These are phyloP conservation scores for Calidris pugnax DNA, from an alignment of 2,113 vertebrate species.

Conservation along the genomic window DNA sequence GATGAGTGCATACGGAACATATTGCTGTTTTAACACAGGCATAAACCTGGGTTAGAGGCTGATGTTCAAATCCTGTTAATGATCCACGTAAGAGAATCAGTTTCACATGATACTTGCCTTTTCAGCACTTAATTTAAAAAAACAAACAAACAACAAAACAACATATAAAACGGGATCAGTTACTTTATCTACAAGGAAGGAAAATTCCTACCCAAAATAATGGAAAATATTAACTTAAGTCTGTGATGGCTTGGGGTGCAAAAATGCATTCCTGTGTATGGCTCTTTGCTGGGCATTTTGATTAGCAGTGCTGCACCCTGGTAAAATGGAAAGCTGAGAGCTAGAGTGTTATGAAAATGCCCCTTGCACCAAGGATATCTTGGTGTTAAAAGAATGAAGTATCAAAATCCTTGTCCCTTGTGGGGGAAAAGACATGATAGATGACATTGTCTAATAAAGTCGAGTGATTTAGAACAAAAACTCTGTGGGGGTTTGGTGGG, in stretches of 20 bases:
- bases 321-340: background rate
- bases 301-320: background rate
- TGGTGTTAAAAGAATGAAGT: background rate
- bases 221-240: background rate
- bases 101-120: background rate
- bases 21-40: background rate
- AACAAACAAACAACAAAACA: background rate
- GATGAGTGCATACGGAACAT: background rate
- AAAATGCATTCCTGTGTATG: background rate
- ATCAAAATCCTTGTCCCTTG: background rate
- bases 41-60: background rate
- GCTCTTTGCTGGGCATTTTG: background rate
- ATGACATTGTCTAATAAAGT: background rate
- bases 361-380: background rate
- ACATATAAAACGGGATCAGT: background rate
- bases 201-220: background rate
- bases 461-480: background rate
- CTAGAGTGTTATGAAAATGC: background rate
- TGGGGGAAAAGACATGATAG: background rate
- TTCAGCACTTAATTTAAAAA: background rate
- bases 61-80: background rate
- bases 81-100: background rate
- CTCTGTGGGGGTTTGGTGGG: background rate
- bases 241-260: background rate
- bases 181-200: background rate